Evolutionary conservation across 2,797 vertebrate genomes (phyloP), one percentile per base, ranked within the genome.

Genomic region (Sebastes itinus): DNA sequence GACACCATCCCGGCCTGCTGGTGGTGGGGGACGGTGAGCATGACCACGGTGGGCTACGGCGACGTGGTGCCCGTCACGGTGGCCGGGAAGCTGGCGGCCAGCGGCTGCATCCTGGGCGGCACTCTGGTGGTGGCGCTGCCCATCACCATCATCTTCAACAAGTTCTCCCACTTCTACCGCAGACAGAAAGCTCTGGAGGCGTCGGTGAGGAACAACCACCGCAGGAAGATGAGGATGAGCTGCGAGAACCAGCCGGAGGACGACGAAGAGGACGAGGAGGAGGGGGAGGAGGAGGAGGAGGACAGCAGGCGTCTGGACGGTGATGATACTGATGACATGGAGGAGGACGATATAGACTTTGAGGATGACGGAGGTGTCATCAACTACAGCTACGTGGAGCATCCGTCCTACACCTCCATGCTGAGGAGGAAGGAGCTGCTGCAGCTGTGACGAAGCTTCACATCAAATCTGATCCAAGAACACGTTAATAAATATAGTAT

Each of bases 111-210:
- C 88, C 95, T 99, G 4, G 97, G 98, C 0, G 98, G 98, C 73
- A 99, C 98, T 80, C 92, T 99, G 88, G 97, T 99, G 14, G 98
- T 99, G 77, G 97, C 98, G 0, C 95, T 99, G 86, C 98, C 98
- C 89, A 99, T 99, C 94, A 99, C 98, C 83, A 98, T 99, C 94
- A 99, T 99, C 95, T 99, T 99, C 95, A 99, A 99, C 95, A 99
- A 99, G 94, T 99, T 99, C 94, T 99, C 98, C 55, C 97, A 99
- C 93, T 99, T 99, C 94, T 99, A 99, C 93, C 97, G 97, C 72
- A 95, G 96, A 59, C 98, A 99, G 95, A 99, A 98, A 89, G 98
- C 98, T 0, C 95, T 99, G 86, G 98, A 99, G 91, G 98, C 97
- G 0, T 98, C 97, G 0, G 98, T 99, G 77, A 96, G 98, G 87